Base-by-base conservation (phyloP, 2,113 vertebrate genomes). In the Scartelaos histophorus region DNA sequence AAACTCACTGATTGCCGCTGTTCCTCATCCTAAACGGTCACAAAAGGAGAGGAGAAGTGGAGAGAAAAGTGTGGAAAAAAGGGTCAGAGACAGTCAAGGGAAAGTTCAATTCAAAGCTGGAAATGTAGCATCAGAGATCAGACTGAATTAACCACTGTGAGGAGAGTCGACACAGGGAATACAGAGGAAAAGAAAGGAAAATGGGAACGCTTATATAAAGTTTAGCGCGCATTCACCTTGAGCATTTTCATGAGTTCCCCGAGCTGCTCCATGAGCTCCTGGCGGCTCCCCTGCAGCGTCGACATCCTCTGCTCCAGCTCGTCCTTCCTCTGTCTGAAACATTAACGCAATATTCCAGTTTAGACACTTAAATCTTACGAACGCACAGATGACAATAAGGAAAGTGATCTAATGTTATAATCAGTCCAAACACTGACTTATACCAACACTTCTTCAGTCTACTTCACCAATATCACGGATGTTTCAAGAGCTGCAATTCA, bases 241-340 rank as follows among this genome's bases (percentile, higher is more conserved):
- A 99, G 95, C 73, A 99, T 94, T 84, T 97, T 99, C 97, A 99
- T 99, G 46, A 99, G 94, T 74, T 96, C 96, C 71, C 98, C 97
- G 10, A 99, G 94, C 89, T 98, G 97, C 1, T 98, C 96, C 97
- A 99, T 99, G 87, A 99, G 94, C 21, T 98, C 97, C 22, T 97
- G 90, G 3, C 97, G 87, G 93, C 97, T 99, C 81, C 98, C 97
- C 75, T 98, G 97, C 21, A 98, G 93, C 0, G 96, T 95, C 0
- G 97, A 99, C 97, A 99, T 99, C 74, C 97, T 95, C 92, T 98
- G 96, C 53, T 99, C 97, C 87, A 98, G 75, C 65, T 99, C 97
- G 46, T 98, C 97, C 86, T 99, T 98, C 74, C 97, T 94, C 83
- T 98, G 97, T 79, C 97, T 98, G 88, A 24, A 75, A 74, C 67